Base-by-base conservation (phyloP, 2,888 invertebrate species). In the Pyrocoelia pectoralis region DNA sequence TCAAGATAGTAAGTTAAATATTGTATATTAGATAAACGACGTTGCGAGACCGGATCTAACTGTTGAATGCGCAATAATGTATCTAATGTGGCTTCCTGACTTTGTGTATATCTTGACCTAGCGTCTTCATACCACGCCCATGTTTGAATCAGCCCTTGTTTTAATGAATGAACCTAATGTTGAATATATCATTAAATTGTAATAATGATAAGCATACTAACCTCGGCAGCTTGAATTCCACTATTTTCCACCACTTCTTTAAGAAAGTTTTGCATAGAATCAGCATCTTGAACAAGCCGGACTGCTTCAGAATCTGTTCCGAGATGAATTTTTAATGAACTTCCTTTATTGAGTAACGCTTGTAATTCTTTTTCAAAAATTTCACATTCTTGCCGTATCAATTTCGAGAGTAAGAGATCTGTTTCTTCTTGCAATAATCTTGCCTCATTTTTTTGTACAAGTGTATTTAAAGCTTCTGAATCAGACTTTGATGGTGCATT, bases 1-100 rank as follows among this genome's bases (percentile, higher is more conserved):
- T 93, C 89, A 19, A 94, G 86, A 71, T 92, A 90, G 72, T 89
- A 88, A 1, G 88, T 82, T 24, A 89, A 83, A 56, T 88, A 88
- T 72, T 89, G 87, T 2, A 95, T 85, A 8, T 89, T 88, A 0
- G 87, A 83, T 55, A 93, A 83, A 54, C 90, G 87, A 65, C 89
- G 87, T 4, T 85, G 84, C 1, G 89, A 89, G 3, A 88, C 82
- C 0, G 91, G 90, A 76, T 90, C 91, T 17, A 89, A 75, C 5
- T 84, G 82, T 70, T 83, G 82, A 1, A 78, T 73, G 59, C 77
- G 76, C 40, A 78, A 59, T 14, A 83, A 62, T 4, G 76, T 64
- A 49, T 70, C 70, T 60, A 80, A 71, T 6, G 76, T 72, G 48
- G 78, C 76, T 70, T 81, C 79, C 54, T 77, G 73, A 54, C 77